These are phyloP conservation scores for Eilema sororculum DNA, from an alignment of 2,888 invertebrate genomes.

Conservation along the genomic window DNA sequence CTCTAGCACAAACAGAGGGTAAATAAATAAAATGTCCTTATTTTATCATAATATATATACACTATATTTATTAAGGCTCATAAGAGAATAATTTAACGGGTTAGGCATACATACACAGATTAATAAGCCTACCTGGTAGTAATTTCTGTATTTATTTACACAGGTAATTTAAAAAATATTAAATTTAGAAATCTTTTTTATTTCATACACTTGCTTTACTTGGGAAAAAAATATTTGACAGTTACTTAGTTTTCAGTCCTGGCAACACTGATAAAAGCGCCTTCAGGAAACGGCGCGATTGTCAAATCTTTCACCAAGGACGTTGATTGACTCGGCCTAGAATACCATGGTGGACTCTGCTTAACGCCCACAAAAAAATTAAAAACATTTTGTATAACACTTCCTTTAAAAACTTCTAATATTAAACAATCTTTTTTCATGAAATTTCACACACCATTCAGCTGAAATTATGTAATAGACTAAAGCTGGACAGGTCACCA, in stretches of 20 bases:
- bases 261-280: background rate
- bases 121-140: background rate
- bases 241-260: background rate
- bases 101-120: constrained; percentile 1
- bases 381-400: background rate
- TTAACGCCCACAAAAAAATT: background rate
- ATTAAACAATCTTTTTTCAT: background rate
- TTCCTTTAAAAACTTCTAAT: background rate
- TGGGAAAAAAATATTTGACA: background rate
- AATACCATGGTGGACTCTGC: too few species aligned
- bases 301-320: background rate
- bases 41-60: constrained; percentile 3
- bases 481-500: too few species aligned
- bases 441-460: background rate
- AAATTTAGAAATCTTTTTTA: background rate
- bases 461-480: too few species aligned
- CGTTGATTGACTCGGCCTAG: background rate
- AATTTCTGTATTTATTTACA: background rate
- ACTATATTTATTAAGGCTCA: background rate
- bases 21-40: background rate
- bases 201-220: background rate
- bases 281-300: background rate
- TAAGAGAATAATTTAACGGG: background rate
- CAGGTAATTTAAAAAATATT: background rate
- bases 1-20: too few species aligned